Evolutionary conservation across 2,888 invertebrate species (phyloP).

Genomic region (Drosophila anomalata): DNA sequence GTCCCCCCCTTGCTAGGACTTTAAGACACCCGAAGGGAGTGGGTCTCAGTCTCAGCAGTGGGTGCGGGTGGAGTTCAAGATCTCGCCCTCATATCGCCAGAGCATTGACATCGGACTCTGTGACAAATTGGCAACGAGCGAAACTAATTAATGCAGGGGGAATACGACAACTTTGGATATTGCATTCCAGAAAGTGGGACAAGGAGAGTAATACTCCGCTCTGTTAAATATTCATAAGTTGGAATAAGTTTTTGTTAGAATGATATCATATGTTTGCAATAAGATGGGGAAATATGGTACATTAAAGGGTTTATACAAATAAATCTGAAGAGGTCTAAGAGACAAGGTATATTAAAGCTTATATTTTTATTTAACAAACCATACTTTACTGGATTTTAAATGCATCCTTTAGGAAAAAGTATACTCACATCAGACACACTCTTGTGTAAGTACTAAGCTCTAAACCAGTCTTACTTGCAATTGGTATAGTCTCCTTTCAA

Average conservation of each 20-base stretch:
- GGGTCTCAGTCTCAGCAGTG: background rate
- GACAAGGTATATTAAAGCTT: no score
- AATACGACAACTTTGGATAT: slow-evolving; percentile 33
- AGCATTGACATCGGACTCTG: slow-evolving; percentile 48
- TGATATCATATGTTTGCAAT: background rate
- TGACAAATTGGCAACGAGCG: slow-evolving; percentile 65
- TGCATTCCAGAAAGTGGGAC: slow-evolving; percentile 32
- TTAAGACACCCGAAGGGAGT: slow-evolving; percentile 55
- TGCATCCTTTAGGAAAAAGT: slow-evolving; percentile 1
- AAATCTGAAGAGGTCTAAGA: background rate
- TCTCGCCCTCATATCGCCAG: slow-evolving; percentile 26
- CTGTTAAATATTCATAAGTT: slow-evolving; percentile 20
- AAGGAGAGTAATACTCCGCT: background rate
- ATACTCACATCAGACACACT: background rate
- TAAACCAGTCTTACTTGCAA: background rate
- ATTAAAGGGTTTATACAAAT: background rate
- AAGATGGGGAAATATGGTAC: background rate
- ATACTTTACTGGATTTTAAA: background rate
- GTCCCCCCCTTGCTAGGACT: slow-evolving; percentile 62
- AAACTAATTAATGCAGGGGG: slow-evolving; percentile 68
- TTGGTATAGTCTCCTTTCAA: slow-evolving; percentile 21
- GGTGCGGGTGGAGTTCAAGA: slow-evolving; percentile 10
- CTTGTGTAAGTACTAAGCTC: slow-evolving; percentile 17
- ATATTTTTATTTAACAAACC: no score
- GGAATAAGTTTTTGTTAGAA: slow-evolving; percentile 7